These are phyloP conservation scores for Diorhabda elongata DNA, from an alignment of 1,140 invertebrate species.

Conservation along the genomic window DNA sequence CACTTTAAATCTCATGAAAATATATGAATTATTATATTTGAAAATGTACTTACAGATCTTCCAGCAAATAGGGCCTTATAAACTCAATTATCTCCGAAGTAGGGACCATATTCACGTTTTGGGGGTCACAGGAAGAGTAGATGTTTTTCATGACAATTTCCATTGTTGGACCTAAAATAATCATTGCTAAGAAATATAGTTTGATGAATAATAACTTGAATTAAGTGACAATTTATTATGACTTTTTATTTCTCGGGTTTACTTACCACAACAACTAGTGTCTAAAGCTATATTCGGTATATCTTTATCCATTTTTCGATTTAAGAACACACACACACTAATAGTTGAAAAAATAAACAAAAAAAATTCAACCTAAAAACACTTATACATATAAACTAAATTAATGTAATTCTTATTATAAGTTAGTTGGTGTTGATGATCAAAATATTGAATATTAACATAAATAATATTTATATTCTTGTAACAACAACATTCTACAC, in stretches of 20 bases:
- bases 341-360: background rate
- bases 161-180: constrained; percentile 16
- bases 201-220: background rate
- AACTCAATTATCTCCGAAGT: constrained; percentile 29
- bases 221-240: background rate
- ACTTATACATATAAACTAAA: constrained; percentile 6
- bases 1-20: too few species aligned
- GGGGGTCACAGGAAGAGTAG: constrained; percentile 27
- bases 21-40: too few species aligned
- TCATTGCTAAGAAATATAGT: background rate
- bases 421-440: background rate
- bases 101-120: constrained; percentile 25
- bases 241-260: background rate
- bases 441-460: constrained; percentile 7
- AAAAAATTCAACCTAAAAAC: constrained; percentile 9
- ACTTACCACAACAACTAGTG: constrained; percentile 7
- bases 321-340: background rate
- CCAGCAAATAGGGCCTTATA: constrained; percentile 29
- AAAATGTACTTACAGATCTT: constrained; percentile 31
- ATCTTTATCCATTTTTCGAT: constrained; percentile 4
- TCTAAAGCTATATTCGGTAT: constrained; percentile 11
- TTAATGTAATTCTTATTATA: background rate
- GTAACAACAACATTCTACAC: constrained; percentile 15
- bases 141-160: constrained; percentile 23
- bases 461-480: constrained; percentile 10